Conservation (phyloP, 2,797 vertebrate genomes). For the Anguilla pacifica region DNA sequence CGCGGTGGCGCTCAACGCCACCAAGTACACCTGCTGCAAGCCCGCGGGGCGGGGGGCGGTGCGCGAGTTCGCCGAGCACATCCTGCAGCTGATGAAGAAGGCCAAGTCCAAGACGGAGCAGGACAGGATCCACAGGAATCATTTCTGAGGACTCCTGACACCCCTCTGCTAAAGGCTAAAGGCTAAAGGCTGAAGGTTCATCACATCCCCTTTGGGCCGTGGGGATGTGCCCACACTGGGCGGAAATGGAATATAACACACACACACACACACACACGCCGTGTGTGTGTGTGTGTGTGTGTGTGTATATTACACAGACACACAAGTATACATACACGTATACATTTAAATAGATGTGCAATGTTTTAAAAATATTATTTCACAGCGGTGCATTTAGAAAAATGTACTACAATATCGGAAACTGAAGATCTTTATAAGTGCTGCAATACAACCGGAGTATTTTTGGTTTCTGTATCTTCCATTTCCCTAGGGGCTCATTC, state of each 20-base stretch:
- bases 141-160: not conserved
- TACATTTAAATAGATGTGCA: not conserved
- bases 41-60: conserved; percentile 77
- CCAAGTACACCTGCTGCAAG: conserved; percentile 78
- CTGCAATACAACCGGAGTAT: too few species aligned
- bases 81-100: conserved; percentile 78
- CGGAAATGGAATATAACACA: not conserved
- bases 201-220: not conserved
- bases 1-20: conserved; percentile 67
- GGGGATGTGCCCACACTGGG: too few species aligned
- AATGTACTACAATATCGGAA: too few species aligned
- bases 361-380: not conserved
- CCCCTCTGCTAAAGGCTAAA: not conserved
- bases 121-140: conserved; percentile 45
- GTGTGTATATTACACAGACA: too few species aligned
- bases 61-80: conserved; percentile 85
- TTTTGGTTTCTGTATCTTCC: too few species aligned
- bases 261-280: too few species aligned
- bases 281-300: too few species aligned
- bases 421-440: too few species aligned
- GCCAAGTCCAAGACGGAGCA: conserved; percentile 68
- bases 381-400: too few species aligned
- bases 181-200: not conserved
- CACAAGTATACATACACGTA: too few species aligned
- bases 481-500: too few species aligned